Percentiles rank a stretch among this genome's conserved stretches.
phyloP scores from a whole-genome alignment of 2,888 invertebrate genomes.

The Enchytraeus crypticus region DNA sequence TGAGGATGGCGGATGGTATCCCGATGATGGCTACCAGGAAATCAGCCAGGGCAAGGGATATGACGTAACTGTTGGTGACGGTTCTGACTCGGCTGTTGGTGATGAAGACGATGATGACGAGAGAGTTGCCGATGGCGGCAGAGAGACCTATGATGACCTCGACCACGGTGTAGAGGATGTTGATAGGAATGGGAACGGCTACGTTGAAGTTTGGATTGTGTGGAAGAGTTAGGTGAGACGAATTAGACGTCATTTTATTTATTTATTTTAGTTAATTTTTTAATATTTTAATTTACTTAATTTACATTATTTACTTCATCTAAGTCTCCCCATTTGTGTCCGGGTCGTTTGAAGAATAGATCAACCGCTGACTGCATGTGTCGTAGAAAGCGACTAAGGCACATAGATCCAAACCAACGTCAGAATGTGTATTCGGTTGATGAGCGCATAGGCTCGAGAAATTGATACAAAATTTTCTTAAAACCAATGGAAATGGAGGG shows the following conservation, averaged over 20 bases:
- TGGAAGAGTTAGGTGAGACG: not conserved
- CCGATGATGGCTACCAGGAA: constrained; percentile 77
- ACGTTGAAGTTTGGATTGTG: constrained; percentile 7
- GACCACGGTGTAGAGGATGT: constrained; percentile 60
- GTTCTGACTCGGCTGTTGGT: constrained; percentile 69
- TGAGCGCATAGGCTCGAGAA: no score
- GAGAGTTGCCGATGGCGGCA: constrained; percentile 54
- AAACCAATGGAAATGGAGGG: no score
- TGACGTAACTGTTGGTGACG: constrained; percentile 83
- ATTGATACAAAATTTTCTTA: no score
- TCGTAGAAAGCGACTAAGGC: no score
- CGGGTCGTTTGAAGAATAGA: no score
- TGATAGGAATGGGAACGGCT: constrained; percentile 11
- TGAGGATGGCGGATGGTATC: constrained; percentile 70
- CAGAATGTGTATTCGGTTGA: no score
- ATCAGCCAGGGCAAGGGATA: constrained; percentile 79
- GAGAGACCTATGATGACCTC: constrained; percentile 73
- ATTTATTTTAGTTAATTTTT: no score
- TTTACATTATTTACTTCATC: no score
- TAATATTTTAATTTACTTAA: no score
- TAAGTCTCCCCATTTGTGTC: no score
- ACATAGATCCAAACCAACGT: no score
- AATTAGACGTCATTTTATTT: not conserved
- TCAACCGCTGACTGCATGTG: no score
- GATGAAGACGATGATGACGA: constrained; percentile 72